phyloP scores from a whole-genome alignment of 2,113 vertebrate genomes.

The Oncorhynchus tshawytscha region DNA sequence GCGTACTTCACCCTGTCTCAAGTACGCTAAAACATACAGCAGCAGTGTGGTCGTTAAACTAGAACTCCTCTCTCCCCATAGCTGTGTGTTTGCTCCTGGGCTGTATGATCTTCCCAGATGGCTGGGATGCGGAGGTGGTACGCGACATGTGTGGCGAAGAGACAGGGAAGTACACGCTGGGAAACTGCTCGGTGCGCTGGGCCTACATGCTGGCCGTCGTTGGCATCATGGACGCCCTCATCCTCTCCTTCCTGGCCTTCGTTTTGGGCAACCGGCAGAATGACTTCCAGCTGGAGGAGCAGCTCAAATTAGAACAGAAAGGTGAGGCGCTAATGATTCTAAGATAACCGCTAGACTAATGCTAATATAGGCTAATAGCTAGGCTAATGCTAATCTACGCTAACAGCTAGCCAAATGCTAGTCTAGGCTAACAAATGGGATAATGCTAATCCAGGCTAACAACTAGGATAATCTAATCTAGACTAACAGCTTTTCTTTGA shows the following conservation, averaged over 20 bases:
- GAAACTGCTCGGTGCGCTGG: slow-evolving; percentile 92
- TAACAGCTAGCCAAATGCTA: too few species aligned
- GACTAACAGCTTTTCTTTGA: too few species aligned
- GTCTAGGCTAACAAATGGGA: too few species aligned
- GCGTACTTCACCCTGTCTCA: background rate
- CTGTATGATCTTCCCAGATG: slow-evolving; percentile 91
- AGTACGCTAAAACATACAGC: background rate
- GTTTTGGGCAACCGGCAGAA: slow-evolving; percentile 93
- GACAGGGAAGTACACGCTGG: slow-evolving; percentile 87
- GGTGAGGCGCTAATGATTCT: slow-evolving; percentile 59
- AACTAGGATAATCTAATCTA: too few species aligned
- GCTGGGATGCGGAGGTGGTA: slow-evolving; percentile 91
- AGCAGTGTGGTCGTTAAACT: background rate
- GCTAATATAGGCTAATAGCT: background rate
- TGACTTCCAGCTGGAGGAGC: slow-evolving; percentile 85
- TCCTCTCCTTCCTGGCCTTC: slow-evolving; percentile 93
- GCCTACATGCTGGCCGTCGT: slow-evolving; percentile 93
- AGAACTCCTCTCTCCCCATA: slow-evolving; percentile 36
- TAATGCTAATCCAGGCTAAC: too few species aligned
- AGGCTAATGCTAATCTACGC: too few species aligned
- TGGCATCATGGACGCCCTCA: slow-evolving; percentile 90
- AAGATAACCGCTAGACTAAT: background rate
- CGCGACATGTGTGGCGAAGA: slow-evolving; percentile 91
- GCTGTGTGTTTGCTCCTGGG: slow-evolving; percentile 90
- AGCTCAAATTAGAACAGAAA: slow-evolving; percentile 87